Base-by-base conservation (phyloP, 2,888 invertebrate genomes). In the Rutpela maculata region DNA sequence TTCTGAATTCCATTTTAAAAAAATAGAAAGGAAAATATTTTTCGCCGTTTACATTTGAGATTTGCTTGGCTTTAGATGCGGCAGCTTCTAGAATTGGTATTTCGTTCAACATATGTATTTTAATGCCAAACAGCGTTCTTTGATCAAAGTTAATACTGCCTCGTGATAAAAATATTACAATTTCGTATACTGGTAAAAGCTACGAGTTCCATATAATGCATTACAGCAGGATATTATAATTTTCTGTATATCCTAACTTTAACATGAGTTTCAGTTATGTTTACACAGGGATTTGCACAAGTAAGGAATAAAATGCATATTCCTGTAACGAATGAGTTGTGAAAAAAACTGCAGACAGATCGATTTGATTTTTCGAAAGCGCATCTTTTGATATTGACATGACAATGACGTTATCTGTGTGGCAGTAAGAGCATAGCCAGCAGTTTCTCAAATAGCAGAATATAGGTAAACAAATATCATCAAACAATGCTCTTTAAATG, bases 101-200 rank as follows among this genome's bases (percentile, higher is more conserved):
- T 50, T 50, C n/a, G 50, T 50, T n/a, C 15, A 50, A 50, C 50
- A 50, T 50, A n/a, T 50, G 50, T n/a, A 50, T 50, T 50, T 50
- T 50, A 50, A 50, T 50, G 12, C 50, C 50, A 50, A 50, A 50
- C n/a, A 50, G 50, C 50, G 50, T 50, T n/a, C 50, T 50, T 50
- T 50, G 50, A 50, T 50, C 50, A 50, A 50, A 50, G 50, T 50
- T 50, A 50, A n/a, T 50, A 17, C 50, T 50, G n/a, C 5, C 50
- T 50, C n/a, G 50, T 50, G 50, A 50, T n/a, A 50, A 50, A 50
- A 50, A 50, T 50, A 15, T 50, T 50, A 6, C 50, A 50, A 5
- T 50, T n/a, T 50, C 50, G 50, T 50, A 50, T 15, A n/a, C 50
- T 50, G 12, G 50, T 15, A n/a, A 50, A 50, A 15, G 50, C n/a